phyloP scores from a whole-genome alignment of 2,797 vertebrate species.

The Nannoperca australis region DNA sequence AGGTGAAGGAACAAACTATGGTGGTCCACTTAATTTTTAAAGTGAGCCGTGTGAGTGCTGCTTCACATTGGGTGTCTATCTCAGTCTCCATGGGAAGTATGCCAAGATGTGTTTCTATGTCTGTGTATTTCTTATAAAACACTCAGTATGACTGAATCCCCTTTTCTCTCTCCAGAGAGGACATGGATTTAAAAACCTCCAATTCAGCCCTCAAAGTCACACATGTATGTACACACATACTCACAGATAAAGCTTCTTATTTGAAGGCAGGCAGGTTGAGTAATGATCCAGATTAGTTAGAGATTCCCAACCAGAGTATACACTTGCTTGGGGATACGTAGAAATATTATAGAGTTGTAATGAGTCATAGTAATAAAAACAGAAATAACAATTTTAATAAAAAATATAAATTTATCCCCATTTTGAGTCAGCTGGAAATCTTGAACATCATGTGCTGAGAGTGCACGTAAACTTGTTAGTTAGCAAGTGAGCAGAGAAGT shows the following conservation, averaged over 20 bases:
- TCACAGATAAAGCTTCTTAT: conserved; percentile 17
- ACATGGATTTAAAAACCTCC: conserved; percentile 10
- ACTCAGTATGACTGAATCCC: conserved; percentile 27
- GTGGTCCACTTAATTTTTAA: conserved; percentile 42
- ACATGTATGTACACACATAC: not conserved
- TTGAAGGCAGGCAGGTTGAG: conserved; percentile 14
- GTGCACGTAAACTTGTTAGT: not conserved
- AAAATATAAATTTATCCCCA: not conserved
- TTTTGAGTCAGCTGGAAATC: not conserved
- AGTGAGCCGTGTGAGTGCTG: conserved; percentile 27
- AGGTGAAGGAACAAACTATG: conserved; percentile 43
- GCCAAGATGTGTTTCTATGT: conserved; percentile 19
- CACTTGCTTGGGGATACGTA: not conserved
- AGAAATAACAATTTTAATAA: not conserved
- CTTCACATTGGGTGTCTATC: conserved; percentile 32
- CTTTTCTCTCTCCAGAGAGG: conserved; percentile 7
- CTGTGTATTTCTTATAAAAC: conserved; percentile 18
- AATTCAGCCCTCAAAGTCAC: conserved; percentile 10
- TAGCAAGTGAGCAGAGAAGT: not conserved
- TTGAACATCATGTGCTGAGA: not conserved
- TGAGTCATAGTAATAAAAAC: not conserved
- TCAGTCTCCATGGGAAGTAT: conserved; percentile 12
- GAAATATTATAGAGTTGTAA: not conserved
- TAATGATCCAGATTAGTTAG: conserved; percentile 27
- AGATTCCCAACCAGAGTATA: not conserved